These are phyloP conservation scores for Eupleurogrammus muticus DNA, from an alignment of 2,797 vertebrate species.

Conservation along the genomic window DNA sequence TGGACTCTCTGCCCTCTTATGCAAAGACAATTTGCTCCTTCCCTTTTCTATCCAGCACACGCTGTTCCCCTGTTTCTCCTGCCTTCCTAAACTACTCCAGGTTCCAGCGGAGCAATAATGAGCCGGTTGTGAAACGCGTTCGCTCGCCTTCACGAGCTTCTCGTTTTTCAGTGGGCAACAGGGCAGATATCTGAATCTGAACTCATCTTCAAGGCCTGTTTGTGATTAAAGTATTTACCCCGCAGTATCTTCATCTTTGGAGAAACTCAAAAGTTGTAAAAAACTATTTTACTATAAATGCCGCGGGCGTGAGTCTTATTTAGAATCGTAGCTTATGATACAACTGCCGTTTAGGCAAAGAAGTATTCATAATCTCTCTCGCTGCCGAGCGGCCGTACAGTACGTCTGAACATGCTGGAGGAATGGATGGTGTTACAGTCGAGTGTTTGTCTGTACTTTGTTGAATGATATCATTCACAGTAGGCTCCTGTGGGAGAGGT, in stretches of 20 bases:
- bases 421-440: conserved; percentile 26
- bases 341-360: background rate
- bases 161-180: background rate
- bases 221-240: background rate
- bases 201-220: background rate
- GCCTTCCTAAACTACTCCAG: background rate
- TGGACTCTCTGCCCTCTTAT: background rate
- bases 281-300: background rate
- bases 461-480: conserved; percentile 56
- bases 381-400: background rate
- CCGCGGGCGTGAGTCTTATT: background rate
- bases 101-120: conserved; percentile 13
- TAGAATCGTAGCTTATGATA: background rate
- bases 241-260: background rate
- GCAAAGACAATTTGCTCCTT: background rate
- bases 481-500: conserved; percentile 56
- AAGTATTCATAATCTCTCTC: background rate
- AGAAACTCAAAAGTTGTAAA: background rate
- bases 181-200: background rate
- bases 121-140: conserved; percentile 3
- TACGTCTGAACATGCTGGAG: conserved; percentile 17
- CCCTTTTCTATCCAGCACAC: background rate
- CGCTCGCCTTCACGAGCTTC: conserved; percentile 1
- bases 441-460: conserved; percentile 40
- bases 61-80: background rate